Percentiles rank a stretch among this genome's conserved stretches.
Evolutionary conservation across 2,113 vertebrate genomes (phyloP).

Genomic region (Nymphicus hollandicus): DNA sequence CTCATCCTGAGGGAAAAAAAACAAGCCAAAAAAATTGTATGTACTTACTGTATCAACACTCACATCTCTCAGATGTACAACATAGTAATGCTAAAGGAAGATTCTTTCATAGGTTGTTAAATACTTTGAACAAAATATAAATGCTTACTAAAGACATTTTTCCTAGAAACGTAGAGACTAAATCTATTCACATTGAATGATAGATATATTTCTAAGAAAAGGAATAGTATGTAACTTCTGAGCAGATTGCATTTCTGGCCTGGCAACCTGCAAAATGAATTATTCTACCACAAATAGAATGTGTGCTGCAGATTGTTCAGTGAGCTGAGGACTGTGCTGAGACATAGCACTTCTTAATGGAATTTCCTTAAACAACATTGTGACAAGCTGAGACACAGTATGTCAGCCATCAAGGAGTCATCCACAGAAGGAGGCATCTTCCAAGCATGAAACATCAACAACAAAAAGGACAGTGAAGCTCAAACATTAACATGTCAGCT

Average conservation of each 20-base stretch:
- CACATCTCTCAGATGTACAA: background rate
- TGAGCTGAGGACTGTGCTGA: background rate
- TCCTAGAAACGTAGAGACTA: background rate
- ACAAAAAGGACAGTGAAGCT: background rate
- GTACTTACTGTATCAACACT: background rate
- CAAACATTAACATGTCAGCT: background rate
- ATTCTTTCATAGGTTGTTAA: background rate
- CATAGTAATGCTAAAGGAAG: background rate
- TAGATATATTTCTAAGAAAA: background rate
- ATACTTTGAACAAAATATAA: background rate
- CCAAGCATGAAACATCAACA: background rate
- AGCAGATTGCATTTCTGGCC: background rate
- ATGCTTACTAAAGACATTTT: background rate
- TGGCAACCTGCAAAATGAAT: background rate
- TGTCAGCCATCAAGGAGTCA: background rate
- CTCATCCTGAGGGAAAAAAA: slow-evolving; percentile 76
- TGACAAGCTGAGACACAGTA: background rate
- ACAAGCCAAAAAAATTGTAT: background rate
- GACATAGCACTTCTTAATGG: background rate
- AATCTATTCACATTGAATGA: background rate
- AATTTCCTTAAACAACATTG: background rate
- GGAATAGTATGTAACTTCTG: background rate
- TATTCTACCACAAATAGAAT: background rate
- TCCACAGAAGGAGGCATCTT: background rate
- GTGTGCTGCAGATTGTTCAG: background rate